A percentile compares a stretch with the other conserved stretches of the same genome.
Evolutionary conservation across 2,113 vertebrate genomes (phyloP).

Genomic region (Ageneiosus marmoratus): DNA sequence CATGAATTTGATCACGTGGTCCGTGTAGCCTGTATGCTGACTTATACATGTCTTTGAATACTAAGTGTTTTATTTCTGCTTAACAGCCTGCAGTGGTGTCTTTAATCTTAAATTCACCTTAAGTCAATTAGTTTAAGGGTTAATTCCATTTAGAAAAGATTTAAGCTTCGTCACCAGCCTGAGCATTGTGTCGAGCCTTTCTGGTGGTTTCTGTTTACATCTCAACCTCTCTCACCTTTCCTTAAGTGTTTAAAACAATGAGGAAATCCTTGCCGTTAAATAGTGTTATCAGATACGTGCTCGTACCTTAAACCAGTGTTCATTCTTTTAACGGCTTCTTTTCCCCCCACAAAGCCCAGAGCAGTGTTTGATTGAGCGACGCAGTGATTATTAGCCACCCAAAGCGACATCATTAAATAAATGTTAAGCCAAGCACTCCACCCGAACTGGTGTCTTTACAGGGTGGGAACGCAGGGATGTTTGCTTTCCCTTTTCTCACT

Average conservation of each 20-base stretch:
- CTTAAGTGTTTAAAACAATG: slow-evolving; percentile 58
- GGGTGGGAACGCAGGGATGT: slow-evolving; percentile 65
- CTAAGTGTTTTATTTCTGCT: not conserved
- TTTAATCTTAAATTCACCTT: not conserved
- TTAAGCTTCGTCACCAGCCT: not conserved
- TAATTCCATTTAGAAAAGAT: not conserved
- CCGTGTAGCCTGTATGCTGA: not conserved
- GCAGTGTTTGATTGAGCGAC: not conserved
- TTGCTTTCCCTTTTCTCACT: slow-evolving; percentile 60
- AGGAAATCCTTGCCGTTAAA: slow-evolving; percentile 46
- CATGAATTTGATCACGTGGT: not conserved
- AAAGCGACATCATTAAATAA: slow-evolving; percentile 52
- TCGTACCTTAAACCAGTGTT: slow-evolving; percentile 21
- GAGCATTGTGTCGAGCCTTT: not conserved
- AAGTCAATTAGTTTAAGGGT: not conserved
- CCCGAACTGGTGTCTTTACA: slow-evolving; percentile 64
- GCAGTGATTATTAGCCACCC: slow-evolving; percentile 41
- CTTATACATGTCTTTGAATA: not conserved
- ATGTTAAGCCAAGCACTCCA: slow-evolving; percentile 60
- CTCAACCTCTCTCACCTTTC: slow-evolving; percentile 4
- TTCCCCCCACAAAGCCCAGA: not conserved
- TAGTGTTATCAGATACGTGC: slow-evolving; percentile 8
- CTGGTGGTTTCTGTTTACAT: not conserved
- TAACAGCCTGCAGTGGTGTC: not conserved
- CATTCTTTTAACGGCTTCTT: not conserved